Evolutionary conservation across 2,888 invertebrate species (phyloP).

Genomic region (Lasioglossum lativentre): DNA sequence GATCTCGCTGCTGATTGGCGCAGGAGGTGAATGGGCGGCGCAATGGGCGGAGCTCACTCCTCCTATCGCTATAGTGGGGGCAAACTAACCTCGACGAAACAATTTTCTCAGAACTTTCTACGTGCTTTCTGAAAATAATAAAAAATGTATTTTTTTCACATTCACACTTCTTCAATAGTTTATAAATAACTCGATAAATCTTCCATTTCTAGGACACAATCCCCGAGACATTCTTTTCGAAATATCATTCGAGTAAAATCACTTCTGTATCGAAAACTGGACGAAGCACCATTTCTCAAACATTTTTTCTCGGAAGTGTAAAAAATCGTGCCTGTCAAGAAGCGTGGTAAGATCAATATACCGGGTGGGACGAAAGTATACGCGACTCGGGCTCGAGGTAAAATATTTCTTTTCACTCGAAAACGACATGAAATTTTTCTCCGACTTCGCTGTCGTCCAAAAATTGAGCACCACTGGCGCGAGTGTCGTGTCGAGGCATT

Average conservation of each 20-base stretch:
- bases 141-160: not conserved
- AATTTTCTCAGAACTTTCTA: not conserved
- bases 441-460: not conserved
- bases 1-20: not conserved
- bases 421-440: not conserved
- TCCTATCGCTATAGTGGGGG: not conserved
- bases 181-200: not conserved
- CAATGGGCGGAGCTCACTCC: not conserved
- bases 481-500: slow-evolving; percentile 29
- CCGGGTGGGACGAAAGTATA: not conserved
- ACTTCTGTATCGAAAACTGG: not conserved
- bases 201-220: not conserved
- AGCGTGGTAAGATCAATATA: not conserved
- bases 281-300: not conserved
- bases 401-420: not conserved
- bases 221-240: not conserved
- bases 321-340: not conserved
- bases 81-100: not conserved
- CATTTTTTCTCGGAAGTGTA: not conserved
- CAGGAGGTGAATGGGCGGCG: not conserved
- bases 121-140: not conserved
- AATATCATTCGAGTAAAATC: not conserved
- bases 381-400: not conserved
- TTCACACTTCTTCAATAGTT: too few relatives aligned
- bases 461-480: slow-evolving; percentile 19